Evolutionary conservation across 1,140 invertebrate species (phyloP).

Genomic region (Batillaria attramentaria): DNA sequence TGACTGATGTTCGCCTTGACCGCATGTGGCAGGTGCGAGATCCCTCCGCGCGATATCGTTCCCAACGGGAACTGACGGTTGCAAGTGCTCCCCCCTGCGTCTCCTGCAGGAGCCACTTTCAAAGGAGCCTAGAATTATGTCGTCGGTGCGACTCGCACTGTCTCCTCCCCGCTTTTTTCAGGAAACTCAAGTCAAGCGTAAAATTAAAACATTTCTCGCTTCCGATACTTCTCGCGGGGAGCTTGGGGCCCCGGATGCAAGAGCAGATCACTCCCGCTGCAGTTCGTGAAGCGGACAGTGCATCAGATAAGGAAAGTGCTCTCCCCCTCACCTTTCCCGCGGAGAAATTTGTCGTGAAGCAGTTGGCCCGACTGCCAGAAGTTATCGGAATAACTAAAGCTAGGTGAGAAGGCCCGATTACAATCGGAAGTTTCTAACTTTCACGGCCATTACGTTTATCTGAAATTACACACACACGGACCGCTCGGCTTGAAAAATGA

Average conservation of each 20-base stretch:
- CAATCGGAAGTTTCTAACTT: too few relatives aligned
- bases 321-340: constrained; percentile 1
- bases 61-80: too few relatives aligned
- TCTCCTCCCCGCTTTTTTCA: neutral
- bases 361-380: too few relatives aligned
- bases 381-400: too few relatives aligned
- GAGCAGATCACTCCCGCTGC: neutral
- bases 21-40: constrained; percentile 24
- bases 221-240: constrained; percentile 1
- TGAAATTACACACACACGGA: too few relatives aligned
- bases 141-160: neutral
- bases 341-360: neutral
- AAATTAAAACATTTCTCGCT: constrained; percentile 34
- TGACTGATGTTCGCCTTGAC: neutral
- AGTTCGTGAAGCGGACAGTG: constrained; percentile 16
- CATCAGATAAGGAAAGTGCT: constrained; percentile 27
- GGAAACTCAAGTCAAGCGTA: constrained; percentile 24
- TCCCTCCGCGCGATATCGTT: constrained; percentile 7
- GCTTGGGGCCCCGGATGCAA: neutral
- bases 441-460: too few relatives aligned
- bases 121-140: constrained; percentile 18
- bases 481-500: too few relatives aligned
- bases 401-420: too few relatives aligned
- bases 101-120: too few relatives aligned
- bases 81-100: too few relatives aligned